Evolutionary conservation across 2,888 invertebrate species (phyloP), one percentile per base, ranked within the genome.

Genomic region (Tuberolachnus salignus): DNA sequence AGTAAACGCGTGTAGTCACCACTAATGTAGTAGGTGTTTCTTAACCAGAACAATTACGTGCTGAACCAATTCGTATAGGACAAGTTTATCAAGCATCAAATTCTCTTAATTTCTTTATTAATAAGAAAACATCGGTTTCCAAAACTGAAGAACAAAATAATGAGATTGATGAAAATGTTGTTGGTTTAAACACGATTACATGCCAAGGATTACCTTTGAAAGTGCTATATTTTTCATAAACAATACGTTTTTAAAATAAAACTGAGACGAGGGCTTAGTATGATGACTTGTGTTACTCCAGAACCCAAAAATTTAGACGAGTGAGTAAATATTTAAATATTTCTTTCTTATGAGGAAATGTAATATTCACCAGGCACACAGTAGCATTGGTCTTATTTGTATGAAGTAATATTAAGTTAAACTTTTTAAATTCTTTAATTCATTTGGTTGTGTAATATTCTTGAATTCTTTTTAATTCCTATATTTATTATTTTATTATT

Each of bases 341-440:
- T 19, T 13, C 14, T 59, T 66, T 57, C 4, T 53, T 57, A 13
- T 21, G 51, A 21, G 23, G 74, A n/a, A 53, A 53, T 67, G 16
- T 80, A 49, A 69, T 67, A 53, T 74, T 80, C 51, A 78, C 78
- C 78, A 78, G 78, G 78, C 78, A 78, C 78, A 78, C 78, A 69
- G 46, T 57, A 78, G 67, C 78, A 9, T 59, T 78, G 67, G 78
- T 78, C 67, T 78, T 69, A 4, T 69, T 67, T 66, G 57, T 57
- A 67, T 66, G n/a, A 26, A 55, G 55, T 64, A 55, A 55, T 46
- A 59, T 19, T 78, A 78, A 69, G 78, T 59, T 49, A 34, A 19
- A 34, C 44, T 42, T 21, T 53, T 66, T 78, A 59, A 75, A 26
- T 66, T 57, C 74, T 67, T 78, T 78, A n/a, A 78, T 69, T 67